Evolutionary conservation across 2,113 vertebrate species (phyloP), one percentile per base, ranked within the genome.

Genomic region (Pyrgilauda ruficollis): DNA sequence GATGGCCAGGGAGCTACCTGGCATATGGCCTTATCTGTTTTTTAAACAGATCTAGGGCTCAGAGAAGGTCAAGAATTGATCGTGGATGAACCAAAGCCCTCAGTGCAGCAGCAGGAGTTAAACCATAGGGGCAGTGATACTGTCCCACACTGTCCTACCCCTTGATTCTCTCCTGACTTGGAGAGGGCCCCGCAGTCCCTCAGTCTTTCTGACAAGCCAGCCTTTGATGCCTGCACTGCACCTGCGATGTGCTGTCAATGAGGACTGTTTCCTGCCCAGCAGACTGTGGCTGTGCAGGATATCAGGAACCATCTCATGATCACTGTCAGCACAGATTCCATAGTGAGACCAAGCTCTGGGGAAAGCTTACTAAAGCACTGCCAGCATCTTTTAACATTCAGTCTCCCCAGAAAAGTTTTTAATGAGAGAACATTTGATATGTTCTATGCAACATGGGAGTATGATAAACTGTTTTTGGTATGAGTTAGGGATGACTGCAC

Each of bases 381-480:
- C 24, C 75, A 82, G 83, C 4, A 0, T 63, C 87, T 89, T 72
- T 22, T 61, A 74, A 41, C 0, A 0, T 26, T 59, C 73, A 35
- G 19, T 74, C 53, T 77, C 47, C 84, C 55, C 13, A 2, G 31
- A 52, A 33, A 94, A 84, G 31, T 59, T 87, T 82, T 93, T 90
- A 84, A 96, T 85, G 84, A 92, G 63, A 82, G 56, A 68, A 69
- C 6, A 59, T 53, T 50, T 72, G 64, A 67, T 44, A 74, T 59
- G n/a, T 59, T 37, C n/a, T 62, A 79, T 62, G 93, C 84, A 80
- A 84, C 31, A 43, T 10, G 37, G 66, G 74, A 80, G 47, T 21
- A 89, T 81, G 91, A 82, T 87, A 75, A 96, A 94, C 83, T 53
- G 59, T 3, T 96, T 74, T 66, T 82, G 53, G 67, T 87, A 74